Percentiles rank a stretch among this genome's conserved stretches.
Evolutionary conservation across 1,140 invertebrate genomes (phyloP).

Genomic region (Neelides sp.): DNA sequence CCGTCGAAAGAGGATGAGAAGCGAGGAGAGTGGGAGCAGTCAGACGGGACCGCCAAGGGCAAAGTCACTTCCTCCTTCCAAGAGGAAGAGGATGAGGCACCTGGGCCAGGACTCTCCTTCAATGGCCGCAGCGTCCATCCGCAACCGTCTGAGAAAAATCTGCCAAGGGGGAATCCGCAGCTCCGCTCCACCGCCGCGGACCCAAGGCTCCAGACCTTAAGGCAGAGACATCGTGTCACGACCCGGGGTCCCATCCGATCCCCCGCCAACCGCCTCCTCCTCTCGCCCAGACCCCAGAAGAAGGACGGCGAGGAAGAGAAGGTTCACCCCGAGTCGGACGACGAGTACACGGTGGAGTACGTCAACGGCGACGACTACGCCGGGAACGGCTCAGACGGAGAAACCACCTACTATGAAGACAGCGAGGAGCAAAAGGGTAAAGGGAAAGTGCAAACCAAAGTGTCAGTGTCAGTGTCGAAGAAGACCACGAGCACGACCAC

Average conservation of each 20-base stretch:
- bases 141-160: conserved; percentile 3
- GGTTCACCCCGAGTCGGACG: conserved; percentile 1
- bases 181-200: neutral
- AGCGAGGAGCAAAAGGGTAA: neutral
- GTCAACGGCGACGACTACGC: neutral
- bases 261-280: neutral
- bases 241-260: neutral
- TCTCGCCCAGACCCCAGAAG: neutral
- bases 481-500: conserved; percentile 5
- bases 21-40: neutral
- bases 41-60: neutral
- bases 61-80: conserved; percentile 1
- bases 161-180: neutral
- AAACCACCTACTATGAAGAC: neutral
- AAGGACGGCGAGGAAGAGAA: neutral
- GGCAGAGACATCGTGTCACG: neutral
- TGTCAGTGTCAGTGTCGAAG: conserved; percentile 22
- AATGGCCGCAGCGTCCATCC: conserved; percentile 21
- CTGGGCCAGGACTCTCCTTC: neutral
- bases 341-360: neutral
- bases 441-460: conserved; percentile 12
- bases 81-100: conserved; percentile 14
- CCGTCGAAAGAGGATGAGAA: conserved; percentile 15
- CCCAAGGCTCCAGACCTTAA: neutral
- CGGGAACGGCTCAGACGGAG: neutral